Evolutionary conservation across 2,113 vertebrate species (phyloP).

Genomic region (Aldabrachelys gigantea): DNA sequence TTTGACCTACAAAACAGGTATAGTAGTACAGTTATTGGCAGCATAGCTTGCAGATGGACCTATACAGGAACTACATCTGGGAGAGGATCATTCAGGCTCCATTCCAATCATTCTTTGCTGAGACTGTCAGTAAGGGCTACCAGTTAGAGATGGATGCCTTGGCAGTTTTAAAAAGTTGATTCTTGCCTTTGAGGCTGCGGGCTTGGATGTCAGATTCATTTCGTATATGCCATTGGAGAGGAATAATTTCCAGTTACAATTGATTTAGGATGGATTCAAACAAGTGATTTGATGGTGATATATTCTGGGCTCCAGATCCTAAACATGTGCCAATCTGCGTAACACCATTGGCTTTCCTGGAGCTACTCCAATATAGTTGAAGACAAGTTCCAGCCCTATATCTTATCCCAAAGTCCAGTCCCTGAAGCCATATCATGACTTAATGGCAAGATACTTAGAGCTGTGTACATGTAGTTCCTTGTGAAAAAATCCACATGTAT

Average conservation of each 20-base stretch:
- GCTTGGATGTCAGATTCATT: conserved; percentile 18
- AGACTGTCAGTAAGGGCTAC: neutral
- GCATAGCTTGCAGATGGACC: neutral
- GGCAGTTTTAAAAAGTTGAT: neutral
- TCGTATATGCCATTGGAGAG: neutral
- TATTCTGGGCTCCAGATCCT: neutral
- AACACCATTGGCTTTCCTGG: neutral
- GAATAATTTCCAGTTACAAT: conserved; percentile 3
- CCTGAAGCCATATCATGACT: neutral
- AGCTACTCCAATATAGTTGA: neutral
- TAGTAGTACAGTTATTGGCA: neutral
- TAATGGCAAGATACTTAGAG: neutral
- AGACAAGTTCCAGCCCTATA: neutral
- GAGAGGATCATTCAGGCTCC: neutral
- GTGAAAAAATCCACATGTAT: neutral
- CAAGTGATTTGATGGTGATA: neutral
- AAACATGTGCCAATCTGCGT: neutral
- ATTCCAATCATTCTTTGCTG: neutral
- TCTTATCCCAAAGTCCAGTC: neutral
- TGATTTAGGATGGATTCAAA: neutral
- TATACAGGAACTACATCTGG: neutral
- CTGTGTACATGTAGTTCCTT: neutral
- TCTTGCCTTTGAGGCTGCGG: neutral
- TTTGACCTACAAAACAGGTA: neutral
- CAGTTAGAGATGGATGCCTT: neutral